Conservation (phyloP, 2,113 vertebrate genomes). For the Alligator mississippiensis region DNA sequence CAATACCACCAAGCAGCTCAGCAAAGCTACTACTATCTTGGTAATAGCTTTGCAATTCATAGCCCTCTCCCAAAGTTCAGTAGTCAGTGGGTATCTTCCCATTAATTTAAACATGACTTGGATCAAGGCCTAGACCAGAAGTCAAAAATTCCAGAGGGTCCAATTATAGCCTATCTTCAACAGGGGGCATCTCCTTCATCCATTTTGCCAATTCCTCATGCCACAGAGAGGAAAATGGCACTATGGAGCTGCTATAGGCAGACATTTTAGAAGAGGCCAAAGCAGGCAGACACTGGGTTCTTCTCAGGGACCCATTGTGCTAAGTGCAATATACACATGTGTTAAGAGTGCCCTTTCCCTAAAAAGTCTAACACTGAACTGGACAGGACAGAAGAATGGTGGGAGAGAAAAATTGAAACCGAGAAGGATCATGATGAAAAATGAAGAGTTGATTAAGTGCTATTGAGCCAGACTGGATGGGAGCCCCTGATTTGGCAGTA, state of each 20-base stretch:
- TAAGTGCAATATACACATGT: neutral
- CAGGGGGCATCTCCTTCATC: neutral
- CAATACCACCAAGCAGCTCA: no score
- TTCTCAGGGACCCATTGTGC: neutral
- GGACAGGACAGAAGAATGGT: neutral
- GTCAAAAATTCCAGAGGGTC: neutral
- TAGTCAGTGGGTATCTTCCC: neutral
- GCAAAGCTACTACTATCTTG: no score
- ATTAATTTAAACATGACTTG: neutral
- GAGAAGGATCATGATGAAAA: no score
- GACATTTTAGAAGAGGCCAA: neutral
- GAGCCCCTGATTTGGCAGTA: neutral
- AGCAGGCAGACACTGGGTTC: neutral
- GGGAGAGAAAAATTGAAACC: neutral
- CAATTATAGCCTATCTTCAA: no score
- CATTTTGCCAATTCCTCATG: neutral
- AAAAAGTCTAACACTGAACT: neutral
- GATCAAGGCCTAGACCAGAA: neutral
- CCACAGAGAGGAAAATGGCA: neutral
- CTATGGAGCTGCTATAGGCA: neutral
- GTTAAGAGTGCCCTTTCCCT: neutral
- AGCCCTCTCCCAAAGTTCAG: neutral
- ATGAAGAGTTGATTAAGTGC: neutral
- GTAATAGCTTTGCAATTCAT: neutral
- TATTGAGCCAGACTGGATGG: neutral